Base-by-base conservation (phyloP, 2,113 vertebrate genomes). In the Leucosticte australis region DNA sequence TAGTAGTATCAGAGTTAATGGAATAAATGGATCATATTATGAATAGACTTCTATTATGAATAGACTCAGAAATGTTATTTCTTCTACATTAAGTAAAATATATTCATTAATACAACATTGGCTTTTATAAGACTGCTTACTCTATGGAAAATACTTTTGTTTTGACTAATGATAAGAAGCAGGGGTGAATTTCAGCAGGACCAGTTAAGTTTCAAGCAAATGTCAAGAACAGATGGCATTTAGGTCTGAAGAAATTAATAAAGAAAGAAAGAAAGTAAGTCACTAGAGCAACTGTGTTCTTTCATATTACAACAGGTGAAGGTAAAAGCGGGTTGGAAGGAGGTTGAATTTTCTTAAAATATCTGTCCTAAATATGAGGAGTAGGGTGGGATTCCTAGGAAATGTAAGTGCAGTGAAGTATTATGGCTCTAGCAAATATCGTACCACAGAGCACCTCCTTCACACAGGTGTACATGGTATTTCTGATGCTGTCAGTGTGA, bases 161-260 rank as follows among this genome's bases (percentile, higher is more conserved):
- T 80, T 79, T n/a, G 21, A 57, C 39, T 37, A 64, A 11, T 26
- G n/a, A 47, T n/a, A 50, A 84, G 44, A 81, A 63, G 42, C 44
- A 80, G 55, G 39, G 26, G 39, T 1, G 2, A 37, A 65, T 90
- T 91, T 95, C 69, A 87, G 33, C 37, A 79, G 26, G 49, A 88
- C 37, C 60, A 39, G 60, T 56, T 83, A 87, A 31, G 33, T 91
- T 95, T 63, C 49, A 42, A 90, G 83, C 53, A 94, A 93, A 94
- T 65, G 33, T 88, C 47, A 69, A 73, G 67, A 82, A 44, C 18
- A 90, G 83, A 67, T 89, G 83, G 39, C 39, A 91, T 75, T 93
- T 85, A 57, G 46, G 70, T 74, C 75, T 44, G 79, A 93, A 83
- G 47, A 92, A 94, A 90, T 79, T 83, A 85, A 81, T 81, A 89